Base-by-base conservation (phyloP, 2,888 invertebrate genomes). In the Mythimna vitellina region DNA sequence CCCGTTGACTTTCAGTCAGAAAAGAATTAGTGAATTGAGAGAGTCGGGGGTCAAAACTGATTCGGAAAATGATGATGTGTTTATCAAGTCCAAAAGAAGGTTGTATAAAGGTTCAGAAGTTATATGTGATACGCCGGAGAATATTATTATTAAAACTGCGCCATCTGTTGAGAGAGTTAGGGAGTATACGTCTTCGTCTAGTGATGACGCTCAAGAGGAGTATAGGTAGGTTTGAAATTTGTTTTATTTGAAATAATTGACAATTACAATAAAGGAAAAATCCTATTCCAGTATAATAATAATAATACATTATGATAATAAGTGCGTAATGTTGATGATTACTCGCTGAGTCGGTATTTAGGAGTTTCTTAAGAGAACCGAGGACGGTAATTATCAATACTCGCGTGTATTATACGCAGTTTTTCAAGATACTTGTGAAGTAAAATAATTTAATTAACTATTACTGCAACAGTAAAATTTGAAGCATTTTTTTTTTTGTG, bases 71-170 rank as follows among this genome's bases (percentile, higher is more conserved):
- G 95, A 95, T 25, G 92, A 93, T 0, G 85, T 86, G 0, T 88
- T 90, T 9, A 0, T 87, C 0, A 89, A 88, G 51, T 70, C 76
- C 0, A 83, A 79, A 46, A 71, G 78, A 3, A 80, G 64, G n/a
- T 6, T 78, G 0, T 73, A 20, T n/a, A 80, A 83, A 0, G 82
- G 86, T 0, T 87, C 91, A 0, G 90, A 93, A 60, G 84, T 94
- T 0, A 81, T 95, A 0, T 94, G 94, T 60, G 90, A 90, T 3
- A 93, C 94, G 0, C 92, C 93, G 0, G 93, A 94, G 6, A 94
- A 92, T 88, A 89, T 95, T 8, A 82, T 94, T 14, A 95, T 96
- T 0, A 94, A 94, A 69, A 96, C 96, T 78, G 94, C 95, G 89
- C 96, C 96, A 74, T 96, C 95, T 89, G 78, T 90, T 3, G 95